Evolutionary conservation across 2,113 vertebrate genomes (phyloP), one percentile per base, ranked within the genome.

Genomic region (Myrmecobius fasciatus): DNA sequence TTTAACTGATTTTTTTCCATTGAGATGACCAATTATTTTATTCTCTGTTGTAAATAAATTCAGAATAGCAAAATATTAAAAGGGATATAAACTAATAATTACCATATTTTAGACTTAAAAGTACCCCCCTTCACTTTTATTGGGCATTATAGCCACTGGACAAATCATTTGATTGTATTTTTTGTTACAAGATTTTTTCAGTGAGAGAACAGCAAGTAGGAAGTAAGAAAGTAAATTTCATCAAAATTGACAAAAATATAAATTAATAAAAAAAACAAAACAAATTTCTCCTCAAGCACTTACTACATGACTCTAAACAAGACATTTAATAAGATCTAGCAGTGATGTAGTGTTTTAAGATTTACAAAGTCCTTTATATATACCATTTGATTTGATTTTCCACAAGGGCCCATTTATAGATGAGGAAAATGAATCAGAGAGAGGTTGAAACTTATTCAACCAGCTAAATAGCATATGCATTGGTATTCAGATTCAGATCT

Each of bases 1-100:
- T 89, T 54, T 95, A 95, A 95, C 93, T 91, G 53, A 56, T 47
- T 88, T 47, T 10, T 60, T 22, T n/a, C 60, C 52, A 26, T 31
- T 7, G 43, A 92, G 92, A 54, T 28, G 51, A 22, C 83, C 47
- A 2, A 90, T 0, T 46, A 92, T 92, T 20, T 20, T 5, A 0
- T 46, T 26, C 56, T 54, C 7, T 47, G 43, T 3, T 91, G 89
- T 8, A 88, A 6, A 7, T 0, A 90, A 51, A 56, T 20, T 53
- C 92, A 53, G 90, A 96, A n/a, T 60, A 56, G 12, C 31, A 53
- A 56, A 25, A 93, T n/a, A 14, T 22, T 60, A 56, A 56, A 20
- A 95, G 94, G 91, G 47, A 92, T 1, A 75, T 51, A n/a, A 91
- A 91, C 67, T 96, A 95, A 48, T 52, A n/a, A 83, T 75, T 89